Evolutionary conservation across 1,140 invertebrate genomes (phyloP).

Genomic region (Drosophila murphyi): DNA sequence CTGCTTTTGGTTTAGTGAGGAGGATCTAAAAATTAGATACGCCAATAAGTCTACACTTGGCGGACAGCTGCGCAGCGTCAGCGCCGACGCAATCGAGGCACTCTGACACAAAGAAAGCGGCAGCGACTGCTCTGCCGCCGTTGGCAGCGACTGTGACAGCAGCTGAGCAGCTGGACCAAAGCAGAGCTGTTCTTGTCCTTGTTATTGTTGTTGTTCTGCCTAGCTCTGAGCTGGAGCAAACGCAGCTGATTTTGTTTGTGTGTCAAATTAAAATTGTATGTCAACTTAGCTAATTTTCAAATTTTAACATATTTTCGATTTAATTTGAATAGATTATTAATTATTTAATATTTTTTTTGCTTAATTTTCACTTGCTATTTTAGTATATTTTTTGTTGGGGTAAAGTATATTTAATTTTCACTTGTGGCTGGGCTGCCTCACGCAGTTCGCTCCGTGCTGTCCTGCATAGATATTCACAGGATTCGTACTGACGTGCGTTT

Average conservation of each 20-base stretch:
- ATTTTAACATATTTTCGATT: not conserved
- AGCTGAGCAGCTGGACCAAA: constrained; percentile 5
- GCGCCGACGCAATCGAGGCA: constrained; percentile 30
- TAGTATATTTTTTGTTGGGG: not conserved
- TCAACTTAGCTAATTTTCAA: not conserved
- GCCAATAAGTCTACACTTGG: constrained; percentile 41
- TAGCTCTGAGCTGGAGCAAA: constrained; percentile 33
- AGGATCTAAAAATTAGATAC: constrained; percentile 9
- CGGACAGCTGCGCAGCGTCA: constrained; percentile 38
- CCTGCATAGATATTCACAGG: constrained; percentile 82
- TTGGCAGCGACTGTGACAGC: constrained; percentile 20
- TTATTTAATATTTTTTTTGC: not conserved
- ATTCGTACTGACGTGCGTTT: constrained; percentile 75
- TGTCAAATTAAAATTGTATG: not conserved
- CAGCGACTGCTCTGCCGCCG: constrained; percentile 24
- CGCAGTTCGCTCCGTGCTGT: constrained; percentile 64
- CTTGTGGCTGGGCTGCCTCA: constrained; percentile 21
- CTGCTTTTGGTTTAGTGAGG: not conserved
- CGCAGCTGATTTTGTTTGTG: constrained; percentile 58
- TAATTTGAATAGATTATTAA: not conserved
- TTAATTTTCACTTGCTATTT: not conserved
- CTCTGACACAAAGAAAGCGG: constrained; percentile 2
- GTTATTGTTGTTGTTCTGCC: constrained; percentile 9
- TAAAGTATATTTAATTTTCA: constrained; percentile 8
- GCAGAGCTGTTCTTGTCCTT: not conserved